Evolutionary conservation across 2,113 vertebrate genomes (phyloP), one percentile per base, ranked within the genome.

Genomic region (Centrocercus urophasianus): DNA sequence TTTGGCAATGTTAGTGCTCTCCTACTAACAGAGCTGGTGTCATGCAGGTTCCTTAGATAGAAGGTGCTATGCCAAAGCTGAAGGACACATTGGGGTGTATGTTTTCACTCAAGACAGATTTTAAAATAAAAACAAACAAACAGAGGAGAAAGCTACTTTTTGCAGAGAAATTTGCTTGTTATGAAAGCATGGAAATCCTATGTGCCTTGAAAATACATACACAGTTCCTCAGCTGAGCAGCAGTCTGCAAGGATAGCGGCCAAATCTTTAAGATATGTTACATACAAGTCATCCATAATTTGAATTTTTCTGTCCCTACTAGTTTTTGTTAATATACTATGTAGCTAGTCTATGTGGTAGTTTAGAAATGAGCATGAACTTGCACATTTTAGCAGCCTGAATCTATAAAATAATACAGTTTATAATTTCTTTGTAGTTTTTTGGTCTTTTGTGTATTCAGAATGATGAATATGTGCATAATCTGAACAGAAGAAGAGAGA

Each of bases 301-400:
- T 54, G 11, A 38, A 54, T 91, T 83, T 82, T 83, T 8, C 63
- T 16, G 27, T 75, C 81, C 61, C 30, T 72, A 12, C 8, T 40
- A 40, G 43, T 70, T 36, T 17, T 75, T 71, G 52, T 63, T 25
- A 83, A 70, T 22, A 67, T 64, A 84, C 24, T 25, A 52, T 79
- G 22, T 77, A 94, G 75, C 34, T 78, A 18, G 80, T 71, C 47
- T 82, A 56, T 73, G 12, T 67, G 25, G 45, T 91, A 61, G 36
- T 93, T 93, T 96, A 83, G 71, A 90, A 91, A 92, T 54, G 61
- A 84, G 66, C 79, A 83, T 86, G 90, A 97, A 86, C 50, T 82
- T 80, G 48, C 30, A 72, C 61, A 92, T 96, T 30, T 61, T 48
- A 83, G 32, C 25, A 72, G 66, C 15, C 80, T 69, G 60, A 73